A percentile compares a stretch with the other conserved stretches of the same genome.
phyloP scores from a whole-genome alignment of 2,888 invertebrate genomes.

The Eupeodes latifasciatus region DNA sequence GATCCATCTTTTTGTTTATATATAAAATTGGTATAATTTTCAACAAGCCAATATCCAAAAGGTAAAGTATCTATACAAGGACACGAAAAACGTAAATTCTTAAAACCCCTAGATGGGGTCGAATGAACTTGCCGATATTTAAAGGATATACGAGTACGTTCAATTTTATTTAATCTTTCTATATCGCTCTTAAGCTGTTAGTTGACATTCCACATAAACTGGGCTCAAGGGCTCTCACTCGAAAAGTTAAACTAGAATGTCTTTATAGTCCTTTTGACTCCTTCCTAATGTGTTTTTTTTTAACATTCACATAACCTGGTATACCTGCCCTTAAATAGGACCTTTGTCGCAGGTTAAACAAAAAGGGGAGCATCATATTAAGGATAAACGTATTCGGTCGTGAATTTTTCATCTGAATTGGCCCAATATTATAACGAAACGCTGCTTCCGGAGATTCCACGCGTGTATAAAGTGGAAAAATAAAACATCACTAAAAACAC shows the following conservation, averaged over 20 bases:
- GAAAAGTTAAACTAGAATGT: too few species aligned
- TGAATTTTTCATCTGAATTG: slow-evolving; percentile 63
- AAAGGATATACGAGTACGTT: too few species aligned
- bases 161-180: too few species aligned
- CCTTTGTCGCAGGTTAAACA: neutral
- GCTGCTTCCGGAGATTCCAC: slow-evolving; percentile 22
- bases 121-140: neutral
- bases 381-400: slow-evolving; percentile 34
- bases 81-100: neutral
- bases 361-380: slow-evolving; percentile 41
- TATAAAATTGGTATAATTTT: slow-evolving; percentile 45
- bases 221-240: too few species aligned
- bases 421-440: slow-evolving; percentile 24
- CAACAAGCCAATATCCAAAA: slow-evolving; percentile 52
- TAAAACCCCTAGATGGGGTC: neutral
- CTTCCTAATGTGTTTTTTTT: too few species aligned
- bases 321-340: neutral
- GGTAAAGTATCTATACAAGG: too few species aligned
- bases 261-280: too few species aligned
- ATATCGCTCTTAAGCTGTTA: too few species aligned
- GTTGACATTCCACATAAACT: too few species aligned
- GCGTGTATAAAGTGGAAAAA: neutral
- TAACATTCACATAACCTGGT: neutral
- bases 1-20: neutral
- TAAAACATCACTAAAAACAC: neutral